Evolutionary conservation across 1,140 invertebrate genomes (phyloP), one percentile per base, ranked within the genome.

Genomic region (Sminthurinus signatus): DNA sequence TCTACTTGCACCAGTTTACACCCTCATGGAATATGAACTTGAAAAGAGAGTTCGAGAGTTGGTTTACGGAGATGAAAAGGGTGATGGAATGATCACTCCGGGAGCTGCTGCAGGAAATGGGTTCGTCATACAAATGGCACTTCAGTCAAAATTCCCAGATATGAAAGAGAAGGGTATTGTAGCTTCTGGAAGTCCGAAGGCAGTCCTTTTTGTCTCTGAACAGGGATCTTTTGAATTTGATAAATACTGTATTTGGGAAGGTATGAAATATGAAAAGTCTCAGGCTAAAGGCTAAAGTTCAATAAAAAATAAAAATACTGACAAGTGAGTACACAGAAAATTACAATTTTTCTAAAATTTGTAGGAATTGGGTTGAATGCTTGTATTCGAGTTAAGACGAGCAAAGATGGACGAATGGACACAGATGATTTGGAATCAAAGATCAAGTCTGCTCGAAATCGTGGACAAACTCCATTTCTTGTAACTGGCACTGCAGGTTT

Each of bases 191-290:
- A 15, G 27, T 3, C 83, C 84, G 5, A 81, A 84, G 27, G 72
- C 91, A 27, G 84, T 89, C 0, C 72, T 91, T 0, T 91, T 90
- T 73, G 90, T 89, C 0, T 93, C 90, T 0, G 86, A 88, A 73
- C 86, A 97, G 77, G 88, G 91, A n/a, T 94, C 97, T 76, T 97
- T 96, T 75, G 96, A 93, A 0, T 85, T 95, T 5, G 87, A 89
- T 68, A 93, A 93, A 73, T 78, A 89, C 67, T 83, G 88, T 0
- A 84, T 87, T 14, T 73, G 83, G 39, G 73, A 83, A 21, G 81
- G 64, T 84, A 88, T 4, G n/a, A n/a, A n/a, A n/a, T n/a, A n/a
- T n/a, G n/a, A n/a, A n/a, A n/a, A n/a, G n/a, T n/a, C n/a, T n/a
- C n/a, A n/a, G n/a, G n/a, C n/a, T n/a, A n/a, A n/a, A n/a, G n/a